phyloP scores from a whole-genome alignment of 2,888 invertebrate species.

The Halictus quadricinctus region DNA sequence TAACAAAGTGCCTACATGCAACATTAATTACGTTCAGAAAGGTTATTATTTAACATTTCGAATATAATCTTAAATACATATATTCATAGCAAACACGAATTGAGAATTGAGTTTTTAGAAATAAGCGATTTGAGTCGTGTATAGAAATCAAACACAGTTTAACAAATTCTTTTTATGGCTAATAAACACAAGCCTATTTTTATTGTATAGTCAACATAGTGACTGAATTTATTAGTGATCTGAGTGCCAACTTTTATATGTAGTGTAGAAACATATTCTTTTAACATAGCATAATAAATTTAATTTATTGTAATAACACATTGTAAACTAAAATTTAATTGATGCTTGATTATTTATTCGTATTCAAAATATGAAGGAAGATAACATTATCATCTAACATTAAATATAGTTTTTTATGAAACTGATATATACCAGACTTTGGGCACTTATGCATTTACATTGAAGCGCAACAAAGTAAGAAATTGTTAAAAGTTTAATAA shows the following conservation, averaged over 20 bases:
- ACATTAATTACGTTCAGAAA: constrained; percentile 47
- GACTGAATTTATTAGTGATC: neutral
- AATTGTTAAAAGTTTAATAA: neutral
- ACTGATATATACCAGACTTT: neutral
- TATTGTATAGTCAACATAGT: neutral
- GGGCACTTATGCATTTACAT: neutral
- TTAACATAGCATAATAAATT: neutral
- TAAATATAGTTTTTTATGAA: constrained; percentile 8
- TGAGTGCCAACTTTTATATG: neutral
- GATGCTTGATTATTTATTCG: neutral
- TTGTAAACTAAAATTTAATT: neutral
- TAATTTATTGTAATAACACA: neutral
- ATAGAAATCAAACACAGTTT: constrained; percentile 7
- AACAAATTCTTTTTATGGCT: neutral
- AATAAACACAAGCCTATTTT: neutral
- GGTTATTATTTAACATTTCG: constrained; percentile 23
- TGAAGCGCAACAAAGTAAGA: neutral
- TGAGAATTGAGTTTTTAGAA: neutral
- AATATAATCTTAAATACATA: constrained; percentile 28
- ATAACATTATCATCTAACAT: constrained; percentile 11
- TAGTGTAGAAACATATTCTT: neutral
- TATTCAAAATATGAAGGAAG: neutral
- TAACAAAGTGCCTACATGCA: constrained; percentile 64
- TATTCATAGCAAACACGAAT: constrained; percentile 6
- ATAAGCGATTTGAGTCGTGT: neutral